Base-by-base conservation (phyloP, 2,797 vertebrate genomes). In the Oreortyx pictus region DNA sequence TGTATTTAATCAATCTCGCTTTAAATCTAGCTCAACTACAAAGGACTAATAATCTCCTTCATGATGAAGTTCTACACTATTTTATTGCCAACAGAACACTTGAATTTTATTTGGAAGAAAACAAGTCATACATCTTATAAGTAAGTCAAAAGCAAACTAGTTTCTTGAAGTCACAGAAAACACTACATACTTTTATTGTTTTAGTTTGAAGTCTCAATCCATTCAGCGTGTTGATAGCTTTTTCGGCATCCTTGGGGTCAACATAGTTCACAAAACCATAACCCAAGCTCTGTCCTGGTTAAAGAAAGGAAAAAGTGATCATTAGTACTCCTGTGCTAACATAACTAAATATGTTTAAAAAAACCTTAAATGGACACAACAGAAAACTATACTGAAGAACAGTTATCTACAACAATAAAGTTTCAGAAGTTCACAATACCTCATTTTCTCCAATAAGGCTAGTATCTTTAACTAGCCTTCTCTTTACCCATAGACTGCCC, bases 231-330 rank as follows among this genome's bases (percentile, higher is more conserved):
- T 99, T 99, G 97, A 99, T 99, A 92, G 99, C 99, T 97, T 99
- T 99, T 95, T 99, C 99, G 18, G 99, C 99, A 93, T 99, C 99
- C 98, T 99, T 99, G 17, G 99, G 98, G 68, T 99, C 99, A 97
- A 99, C 98, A 7, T 99, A 99, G 97, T 99, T 99, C 95, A 99
- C 99, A 98, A 99, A 99, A 82, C 99, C 99, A 70, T 99, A 99
- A 90, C 99, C 99, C 97, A 99, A 98, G 97, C 99, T 99, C 97
- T 99, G 99, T 24, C 99, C 99, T 99, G 97, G 92, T 95, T 85
- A 92, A 84, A 82, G 76, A 94, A 70, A 84, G 82, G 15, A 37
- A 62, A 14, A 75, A 87, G 27, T 24, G 44, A 23, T 61, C 7
- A 65, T 97, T 89, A 96, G 70, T 94, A 88, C 29, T 31, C 15